phyloP scores from a whole-genome alignment of 2,797 vertebrate species.

The Sphenopsis melanotis region DNA sequence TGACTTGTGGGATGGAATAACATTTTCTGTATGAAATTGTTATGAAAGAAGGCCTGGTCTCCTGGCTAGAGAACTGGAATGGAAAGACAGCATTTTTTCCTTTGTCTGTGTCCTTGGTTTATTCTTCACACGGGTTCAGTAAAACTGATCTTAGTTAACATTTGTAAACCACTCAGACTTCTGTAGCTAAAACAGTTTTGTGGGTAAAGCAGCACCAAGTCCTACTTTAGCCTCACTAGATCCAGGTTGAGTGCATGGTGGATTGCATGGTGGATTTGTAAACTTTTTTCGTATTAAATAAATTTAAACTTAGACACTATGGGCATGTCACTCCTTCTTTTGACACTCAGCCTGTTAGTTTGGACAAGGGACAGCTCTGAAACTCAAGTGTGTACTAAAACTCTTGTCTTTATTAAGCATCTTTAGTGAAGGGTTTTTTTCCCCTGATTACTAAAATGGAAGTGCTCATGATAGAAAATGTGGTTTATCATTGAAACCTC shows the following conservation, averaged over 20 bases:
- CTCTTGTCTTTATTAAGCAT: background rate
- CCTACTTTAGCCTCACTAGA: background rate
- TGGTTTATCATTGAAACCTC: background rate
- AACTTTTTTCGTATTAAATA: constrained; percentile 12
- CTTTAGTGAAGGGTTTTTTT: background rate
- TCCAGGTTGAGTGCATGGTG: constrained; percentile 24
- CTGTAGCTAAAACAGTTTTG: background rate
- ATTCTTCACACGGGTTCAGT: background rate
- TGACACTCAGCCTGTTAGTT: background rate
- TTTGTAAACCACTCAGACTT: background rate
- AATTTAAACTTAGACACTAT: constrained; percentile 24
- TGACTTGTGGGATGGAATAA: background rate
- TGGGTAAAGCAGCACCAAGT: background rate
- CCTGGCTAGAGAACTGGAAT: background rate
- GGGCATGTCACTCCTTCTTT: constrained; percentile 54
- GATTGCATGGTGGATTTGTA: constrained; percentile 54
- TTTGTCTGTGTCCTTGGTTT: background rate
- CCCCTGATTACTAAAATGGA: background rate
- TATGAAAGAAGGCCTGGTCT: background rate
- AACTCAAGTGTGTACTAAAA: background rate
- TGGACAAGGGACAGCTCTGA: background rate
- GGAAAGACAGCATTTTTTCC: background rate
- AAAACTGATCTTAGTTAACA: background rate
- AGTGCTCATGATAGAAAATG: background rate
- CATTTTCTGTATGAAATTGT: background rate